Conservation (phyloP, 2,797 vertebrate genomes). For the Nyctibius grandis region DNA sequence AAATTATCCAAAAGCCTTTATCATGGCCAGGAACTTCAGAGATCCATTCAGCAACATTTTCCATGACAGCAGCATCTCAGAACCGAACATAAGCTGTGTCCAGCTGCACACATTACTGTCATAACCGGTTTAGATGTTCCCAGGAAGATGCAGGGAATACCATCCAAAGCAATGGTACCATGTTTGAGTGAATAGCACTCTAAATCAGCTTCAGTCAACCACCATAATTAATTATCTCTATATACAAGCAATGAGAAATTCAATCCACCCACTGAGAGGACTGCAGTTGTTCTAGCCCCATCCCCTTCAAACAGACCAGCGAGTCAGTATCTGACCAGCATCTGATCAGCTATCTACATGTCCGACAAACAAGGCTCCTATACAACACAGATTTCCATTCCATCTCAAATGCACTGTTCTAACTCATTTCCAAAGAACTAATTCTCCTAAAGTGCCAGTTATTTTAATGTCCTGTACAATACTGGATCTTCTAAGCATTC, state of each 20-base stretch:
- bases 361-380: background rate
- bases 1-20: background rate
- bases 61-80: background rate
- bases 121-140: background rate
- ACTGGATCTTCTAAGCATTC: background rate
- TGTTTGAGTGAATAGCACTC: background rate
- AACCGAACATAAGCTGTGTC: background rate
- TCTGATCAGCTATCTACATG: background rate
- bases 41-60: background rate
- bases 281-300: background rate
- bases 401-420: background rate
- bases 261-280: background rate
- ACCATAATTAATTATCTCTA: background rate
- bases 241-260: background rate
- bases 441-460: fast-evolving
- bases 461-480: background rate
- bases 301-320: background rate
- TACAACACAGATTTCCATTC: background rate
- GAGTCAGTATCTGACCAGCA: background rate
- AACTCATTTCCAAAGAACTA: background rate
- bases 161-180: background rate
- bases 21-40: background rate
- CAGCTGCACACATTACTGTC: background rate
- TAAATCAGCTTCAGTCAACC: background rate
- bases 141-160: background rate